A percentile compares a stretch with the other conserved stretches of the same genome.
phyloP scores from a whole-genome alignment of 2,797 vertebrate species.

The Meda fulgida region DNA sequence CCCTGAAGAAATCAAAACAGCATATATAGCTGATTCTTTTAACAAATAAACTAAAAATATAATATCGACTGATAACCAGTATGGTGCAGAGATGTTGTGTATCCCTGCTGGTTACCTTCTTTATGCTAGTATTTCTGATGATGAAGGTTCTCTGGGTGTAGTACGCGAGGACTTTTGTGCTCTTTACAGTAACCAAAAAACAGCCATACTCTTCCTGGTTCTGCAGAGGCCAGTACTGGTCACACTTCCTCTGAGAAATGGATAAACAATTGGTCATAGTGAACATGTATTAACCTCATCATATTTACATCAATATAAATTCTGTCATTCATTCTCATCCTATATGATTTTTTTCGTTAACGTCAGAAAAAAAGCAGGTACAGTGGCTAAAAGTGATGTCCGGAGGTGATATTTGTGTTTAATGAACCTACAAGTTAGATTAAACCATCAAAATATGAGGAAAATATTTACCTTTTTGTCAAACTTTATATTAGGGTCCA shows the following conservation, averaged over 20 bases:
- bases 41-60: neutral
- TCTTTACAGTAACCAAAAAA: slow-evolving; percentile 89
- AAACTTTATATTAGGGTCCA: too few species aligned
- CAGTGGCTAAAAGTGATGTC: too few species aligned
- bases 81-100: neutral
- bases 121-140: slow-evolving; percentile 86
- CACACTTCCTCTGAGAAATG: slow-evolving; percentile 90
- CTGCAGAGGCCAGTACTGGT: slow-evolving; percentile 95
- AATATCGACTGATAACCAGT: neutral
- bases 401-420: too few species aligned
- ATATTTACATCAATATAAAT: neutral
- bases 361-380: too few species aligned
- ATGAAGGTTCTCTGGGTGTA: slow-evolving; percentile 91
- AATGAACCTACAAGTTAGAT: too few species aligned
- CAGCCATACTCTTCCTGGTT: slow-evolving; percentile 91
- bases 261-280: slow-evolving; percentile 6
- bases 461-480: too few species aligned
- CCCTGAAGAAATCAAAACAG: slow-evolving; percentile 72
- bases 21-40: neutral
- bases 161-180: slow-evolving; percentile 83
- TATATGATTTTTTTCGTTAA: neutral
- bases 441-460: too few species aligned
- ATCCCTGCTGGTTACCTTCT: slow-evolving; percentile 81
- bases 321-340: neutral
- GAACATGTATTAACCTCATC: neutral